Conservation (phyloP, 2,888 invertebrate genomes). For the Augiades crinisus region DNA sequence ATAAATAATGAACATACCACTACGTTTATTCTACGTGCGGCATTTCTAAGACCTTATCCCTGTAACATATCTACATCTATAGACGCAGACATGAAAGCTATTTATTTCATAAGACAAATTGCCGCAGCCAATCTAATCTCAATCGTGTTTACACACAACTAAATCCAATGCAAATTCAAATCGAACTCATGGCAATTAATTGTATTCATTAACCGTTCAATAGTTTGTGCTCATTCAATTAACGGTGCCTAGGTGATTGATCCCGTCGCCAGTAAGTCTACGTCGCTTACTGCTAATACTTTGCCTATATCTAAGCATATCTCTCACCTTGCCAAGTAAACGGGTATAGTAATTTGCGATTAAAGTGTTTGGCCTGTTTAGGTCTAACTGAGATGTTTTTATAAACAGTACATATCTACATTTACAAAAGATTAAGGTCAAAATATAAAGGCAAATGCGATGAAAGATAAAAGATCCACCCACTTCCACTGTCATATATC, state of each 20-base stretch:
- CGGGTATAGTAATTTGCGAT: too few species aligned
- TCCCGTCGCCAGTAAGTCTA: constrained; percentile 13
- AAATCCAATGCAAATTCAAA: constrained; percentile 12
- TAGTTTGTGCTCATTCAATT: constrained; percentile 23
- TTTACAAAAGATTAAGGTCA: too few species aligned
- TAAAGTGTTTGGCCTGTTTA: too few species aligned
- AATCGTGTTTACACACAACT: not conserved
- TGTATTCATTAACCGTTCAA: constrained; percentile 10
- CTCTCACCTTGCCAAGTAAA: too few species aligned
- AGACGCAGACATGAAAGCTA: not conserved
- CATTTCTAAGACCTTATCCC: too few species aligned
- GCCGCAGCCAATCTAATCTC: not conserved
- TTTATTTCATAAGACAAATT: constrained; percentile 7
- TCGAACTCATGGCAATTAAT: constrained; percentile 14
- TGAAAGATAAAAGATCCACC: too few species aligned
- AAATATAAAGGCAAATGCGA: too few species aligned
- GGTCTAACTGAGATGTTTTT: too few species aligned
- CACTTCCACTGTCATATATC: too few species aligned
- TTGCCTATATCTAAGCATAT: not conserved
- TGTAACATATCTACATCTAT: not conserved
- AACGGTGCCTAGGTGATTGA: constrained; percentile 14
- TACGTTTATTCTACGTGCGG: too few species aligned
- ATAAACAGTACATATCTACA: too few species aligned
- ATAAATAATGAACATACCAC: too few species aligned
- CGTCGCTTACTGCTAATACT: not conserved